These are phyloP conservation scores for Yponomeuta sedellus DNA, from an alignment of 2,888 invertebrate genomes.

Conservation along the genomic window DNA sequence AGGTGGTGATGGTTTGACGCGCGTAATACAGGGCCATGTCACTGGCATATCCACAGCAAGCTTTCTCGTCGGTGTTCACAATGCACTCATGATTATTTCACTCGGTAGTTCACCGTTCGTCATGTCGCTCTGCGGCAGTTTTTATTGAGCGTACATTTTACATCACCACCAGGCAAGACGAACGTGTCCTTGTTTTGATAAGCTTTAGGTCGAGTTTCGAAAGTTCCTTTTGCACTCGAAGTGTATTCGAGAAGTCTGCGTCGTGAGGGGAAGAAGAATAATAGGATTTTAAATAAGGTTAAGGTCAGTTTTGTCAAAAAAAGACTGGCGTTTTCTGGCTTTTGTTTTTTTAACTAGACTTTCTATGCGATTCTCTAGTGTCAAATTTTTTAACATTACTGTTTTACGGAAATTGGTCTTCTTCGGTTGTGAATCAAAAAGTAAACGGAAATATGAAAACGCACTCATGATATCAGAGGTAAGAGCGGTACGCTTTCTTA, in stretches of 20 bases:
- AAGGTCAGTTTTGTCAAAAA: constrained; percentile 49
- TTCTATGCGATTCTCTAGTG: neutral
- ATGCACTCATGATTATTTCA: constrained; percentile 73
- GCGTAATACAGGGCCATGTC: neutral
- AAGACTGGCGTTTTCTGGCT: neutral
- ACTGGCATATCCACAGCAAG: constrained; percentile 36
- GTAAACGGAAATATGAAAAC: too few relatives aligned
- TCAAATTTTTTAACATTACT: neutral
- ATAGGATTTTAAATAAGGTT: constrained; percentile 74
- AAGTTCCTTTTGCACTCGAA: constrained; percentile 10
- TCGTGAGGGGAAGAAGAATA: constrained; percentile 34
- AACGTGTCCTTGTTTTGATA: constrained; percentile 10
- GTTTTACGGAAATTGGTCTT: neutral
- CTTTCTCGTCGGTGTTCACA: constrained; percentile 39
- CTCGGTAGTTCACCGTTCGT: constrained; percentile 54
- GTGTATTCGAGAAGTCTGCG: constrained; percentile 23
- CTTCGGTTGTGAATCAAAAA: too few relatives aligned
- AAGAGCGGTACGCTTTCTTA: too few relatives aligned
- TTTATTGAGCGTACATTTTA: constrained; percentile 37
- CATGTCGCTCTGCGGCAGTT: constrained; percentile 54
- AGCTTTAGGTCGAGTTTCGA: constrained; percentile 29
- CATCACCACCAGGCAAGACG: neutral
- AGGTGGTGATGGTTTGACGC: too few relatives aligned
- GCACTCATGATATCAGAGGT: too few relatives aligned
- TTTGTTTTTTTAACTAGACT: neutral